Conservation (phyloP, 2,113 vertebrate species). For the Butorides virescens region DNA sequence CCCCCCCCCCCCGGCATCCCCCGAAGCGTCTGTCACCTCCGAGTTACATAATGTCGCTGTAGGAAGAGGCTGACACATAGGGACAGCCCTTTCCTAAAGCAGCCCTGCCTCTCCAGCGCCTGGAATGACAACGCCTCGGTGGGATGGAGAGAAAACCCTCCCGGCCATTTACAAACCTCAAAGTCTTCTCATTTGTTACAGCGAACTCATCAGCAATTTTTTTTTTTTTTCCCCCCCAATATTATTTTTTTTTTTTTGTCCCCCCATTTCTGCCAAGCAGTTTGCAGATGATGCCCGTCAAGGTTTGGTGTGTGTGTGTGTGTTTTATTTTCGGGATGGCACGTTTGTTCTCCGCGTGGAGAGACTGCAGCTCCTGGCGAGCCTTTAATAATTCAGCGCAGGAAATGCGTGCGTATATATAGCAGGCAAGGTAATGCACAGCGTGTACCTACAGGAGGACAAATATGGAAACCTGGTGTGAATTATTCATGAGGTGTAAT, state of each 20-base stretch:
- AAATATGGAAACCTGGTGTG: constrained; percentile 58
- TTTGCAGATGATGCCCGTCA: not conserved
- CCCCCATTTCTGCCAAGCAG: not conserved
- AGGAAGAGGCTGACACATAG: constrained; percentile 20
- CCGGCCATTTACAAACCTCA: not conserved
- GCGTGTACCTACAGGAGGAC: constrained; percentile 56
- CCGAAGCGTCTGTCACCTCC: constrained; percentile 19
- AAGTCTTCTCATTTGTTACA: not conserved
- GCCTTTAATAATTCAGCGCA: constrained; percentile 54
- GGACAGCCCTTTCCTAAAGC: constrained; percentile 14
- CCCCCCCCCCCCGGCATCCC: not conserved
- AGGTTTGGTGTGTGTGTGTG: not conserved
- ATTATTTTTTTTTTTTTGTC: not conserved
- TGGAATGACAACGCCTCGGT: not conserved
- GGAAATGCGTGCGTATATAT: constrained; percentile 29
- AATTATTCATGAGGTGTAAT: constrained; percentile 67
- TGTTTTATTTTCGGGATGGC: not conserved
- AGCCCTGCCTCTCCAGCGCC: not conserved
- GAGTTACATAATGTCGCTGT: constrained; percentile 18
- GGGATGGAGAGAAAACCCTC: not conserved
- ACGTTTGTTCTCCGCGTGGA: not conserved
- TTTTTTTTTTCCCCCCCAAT: no score
- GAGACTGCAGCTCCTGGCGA: constrained; percentile 14
- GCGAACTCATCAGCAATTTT: not conserved
- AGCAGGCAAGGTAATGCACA: constrained; percentile 53